phyloP scores from a whole-genome alignment of 2,113 vertebrate species.

The Eudorcas thomsonii region DNA sequence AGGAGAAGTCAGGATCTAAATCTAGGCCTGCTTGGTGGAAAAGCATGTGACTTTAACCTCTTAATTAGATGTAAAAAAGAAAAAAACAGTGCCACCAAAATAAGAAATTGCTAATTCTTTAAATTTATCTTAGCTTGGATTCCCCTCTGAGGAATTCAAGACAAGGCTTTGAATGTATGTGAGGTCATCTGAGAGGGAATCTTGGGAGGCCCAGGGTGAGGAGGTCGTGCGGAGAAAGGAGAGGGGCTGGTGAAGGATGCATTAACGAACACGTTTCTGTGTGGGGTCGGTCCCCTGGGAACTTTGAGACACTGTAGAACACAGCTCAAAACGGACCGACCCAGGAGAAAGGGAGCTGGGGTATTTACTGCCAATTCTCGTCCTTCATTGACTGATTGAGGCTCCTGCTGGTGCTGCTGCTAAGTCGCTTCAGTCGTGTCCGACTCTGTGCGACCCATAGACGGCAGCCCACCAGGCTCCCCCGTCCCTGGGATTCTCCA shows the following conservation, averaged over 20 bases:
- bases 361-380: background rate
- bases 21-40: background rate
- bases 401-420: background rate
- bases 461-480: too few relatives aligned
- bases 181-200: background rate
- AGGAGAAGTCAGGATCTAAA: background rate
- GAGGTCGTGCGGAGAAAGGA: background rate
- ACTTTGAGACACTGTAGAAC: background rate
- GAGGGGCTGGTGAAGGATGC: background rate
- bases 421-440: too few relatives aligned
- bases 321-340: background rate
- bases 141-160: background rate
- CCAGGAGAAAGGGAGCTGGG: background rate
- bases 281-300: background rate
- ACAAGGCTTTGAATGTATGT: background rate
- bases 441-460: too few relatives aligned
- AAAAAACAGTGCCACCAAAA: background rate
- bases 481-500: too few relatives aligned
- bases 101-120: background rate
- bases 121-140: background rate
- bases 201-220: background rate
- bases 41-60: background rate
- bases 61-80: background rate
- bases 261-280: too few relatives aligned
- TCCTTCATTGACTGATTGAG: fast-evolving